Evolutionary conservation across 2,797 vertebrate genomes (phyloP).

Genomic region (Micromesistius poutassou): DNA sequence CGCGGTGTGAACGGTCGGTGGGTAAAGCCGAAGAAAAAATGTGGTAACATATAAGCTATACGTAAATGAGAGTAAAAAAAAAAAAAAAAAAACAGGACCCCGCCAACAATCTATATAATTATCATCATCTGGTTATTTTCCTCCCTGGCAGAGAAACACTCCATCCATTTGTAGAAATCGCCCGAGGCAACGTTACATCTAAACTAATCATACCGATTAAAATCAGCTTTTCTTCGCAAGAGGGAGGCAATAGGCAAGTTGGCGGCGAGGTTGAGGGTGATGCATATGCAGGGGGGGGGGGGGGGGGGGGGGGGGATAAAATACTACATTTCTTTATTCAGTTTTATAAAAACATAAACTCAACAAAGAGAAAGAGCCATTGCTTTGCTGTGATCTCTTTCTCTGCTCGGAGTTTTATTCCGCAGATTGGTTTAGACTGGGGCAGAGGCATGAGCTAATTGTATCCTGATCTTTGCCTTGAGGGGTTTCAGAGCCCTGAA

Average conservation of each 20-base stretch:
- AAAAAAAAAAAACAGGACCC: constrained; percentile 73
- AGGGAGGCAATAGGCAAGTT: constrained; percentile 90
- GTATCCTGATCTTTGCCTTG: constrained; percentile 99
- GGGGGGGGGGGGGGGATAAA: constrained; percentile 28
- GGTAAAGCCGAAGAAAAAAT: constrained; percentile 56
- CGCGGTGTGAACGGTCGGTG: constrained; percentile 66
- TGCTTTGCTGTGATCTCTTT: constrained; percentile 78
- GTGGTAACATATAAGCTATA: constrained; percentile 52
- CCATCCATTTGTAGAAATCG: constrained; percentile 98
- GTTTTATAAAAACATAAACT: constrained; percentile 67
- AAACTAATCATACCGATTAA: constrained; percentile 99
- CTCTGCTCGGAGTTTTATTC: constrained; percentile 88
- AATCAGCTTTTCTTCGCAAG: constrained; percentile 98
- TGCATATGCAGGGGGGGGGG: constrained; percentile 55
- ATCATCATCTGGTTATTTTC: constrained; percentile 97
- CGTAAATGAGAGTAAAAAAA: constrained; percentile 28
- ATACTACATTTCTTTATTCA: constrained; percentile 70
- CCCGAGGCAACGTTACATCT: constrained; percentile 97
- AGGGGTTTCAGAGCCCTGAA: constrained; percentile 97
- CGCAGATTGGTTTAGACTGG: constrained; percentile 89
- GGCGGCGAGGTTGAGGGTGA: constrained; percentile 84
- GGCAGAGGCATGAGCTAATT: constrained; percentile 94
- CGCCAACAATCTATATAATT: constrained; percentile 98
- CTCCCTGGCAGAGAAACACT: constrained; percentile 98
- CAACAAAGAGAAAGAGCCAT: constrained; percentile 80